Percentiles rank a stretch among this genome's conserved stretches.
phyloP scores from a whole-genome alignment of 2,113 vertebrate genomes.

The Acanthochromis polyacanthus region DNA sequence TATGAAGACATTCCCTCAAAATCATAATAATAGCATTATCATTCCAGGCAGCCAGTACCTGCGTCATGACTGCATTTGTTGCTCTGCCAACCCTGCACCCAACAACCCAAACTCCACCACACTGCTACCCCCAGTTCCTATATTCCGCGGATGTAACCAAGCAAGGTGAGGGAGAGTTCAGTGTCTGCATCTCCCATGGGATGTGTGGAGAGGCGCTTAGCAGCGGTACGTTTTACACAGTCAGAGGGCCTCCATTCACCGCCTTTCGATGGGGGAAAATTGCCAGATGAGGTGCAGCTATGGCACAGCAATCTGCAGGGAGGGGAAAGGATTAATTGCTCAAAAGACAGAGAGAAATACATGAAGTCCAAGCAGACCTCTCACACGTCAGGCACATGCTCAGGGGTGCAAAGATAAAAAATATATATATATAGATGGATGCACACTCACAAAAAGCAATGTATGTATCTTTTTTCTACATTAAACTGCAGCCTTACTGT shows the following conservation, averaged over 20 bases:
- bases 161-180: constrained; percentile 56
- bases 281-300: constrained; percentile 43
- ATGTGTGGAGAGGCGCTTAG: constrained; percentile 57
- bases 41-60: constrained; percentile 74
- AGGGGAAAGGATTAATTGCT: constrained; percentile 20
- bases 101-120: constrained; percentile 12
- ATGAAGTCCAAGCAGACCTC: constrained; percentile 6
- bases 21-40: constrained; percentile 78
- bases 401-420: constrained; percentile 14
- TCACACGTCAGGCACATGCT: not conserved
- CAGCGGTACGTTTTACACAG: constrained; percentile 54
- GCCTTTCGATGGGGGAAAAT: constrained; percentile 1
- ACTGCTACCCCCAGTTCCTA: constrained; percentile 1
- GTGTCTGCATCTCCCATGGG: constrained; percentile 53
- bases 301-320: constrained; percentile 35
- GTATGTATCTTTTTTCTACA: not conserved
- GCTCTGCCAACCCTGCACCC: constrained; percentile 46
- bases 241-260: constrained; percentile 51
- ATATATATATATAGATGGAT: constrained; percentile 24
- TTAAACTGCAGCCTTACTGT: not conserved
- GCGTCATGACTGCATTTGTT: constrained; percentile 73
- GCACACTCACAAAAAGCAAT: constrained; percentile 10
- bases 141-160: constrained; percentile 20
- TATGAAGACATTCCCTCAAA: constrained; percentile 84
- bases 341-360: constrained; percentile 16